These are phyloP conservation scores for Zaprionus lineosus DNA, from an alignment of 2,888 invertebrate genomes.

Conservation along the genomic window DNA sequence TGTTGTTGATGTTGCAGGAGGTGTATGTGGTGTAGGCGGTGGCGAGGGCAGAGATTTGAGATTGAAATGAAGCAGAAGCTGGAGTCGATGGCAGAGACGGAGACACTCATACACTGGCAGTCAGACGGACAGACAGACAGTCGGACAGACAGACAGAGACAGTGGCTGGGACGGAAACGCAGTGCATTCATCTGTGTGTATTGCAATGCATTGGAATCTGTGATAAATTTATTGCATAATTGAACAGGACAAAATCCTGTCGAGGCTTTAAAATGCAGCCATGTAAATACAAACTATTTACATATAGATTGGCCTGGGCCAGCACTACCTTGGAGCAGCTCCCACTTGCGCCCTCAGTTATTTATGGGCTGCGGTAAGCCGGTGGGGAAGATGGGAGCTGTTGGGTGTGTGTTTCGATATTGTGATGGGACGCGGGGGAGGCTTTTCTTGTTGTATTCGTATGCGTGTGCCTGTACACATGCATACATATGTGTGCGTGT, in stretches of 20 bases:
- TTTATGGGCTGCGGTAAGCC: slow-evolving; percentile 71
- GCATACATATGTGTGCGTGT: too few species aligned
- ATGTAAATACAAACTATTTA: slow-evolving; percentile 61
- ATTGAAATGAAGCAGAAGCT: neutral
- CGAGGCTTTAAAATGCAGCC: slow-evolving; percentile 66
- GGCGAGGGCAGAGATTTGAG: neutral
- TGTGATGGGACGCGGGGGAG: too few species aligned
- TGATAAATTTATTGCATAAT: slow-evolving; percentile 79
- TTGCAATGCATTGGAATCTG: slow-evolving; percentile 58
- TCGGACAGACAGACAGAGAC: neutral
- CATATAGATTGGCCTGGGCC: slow-evolving; percentile 53
- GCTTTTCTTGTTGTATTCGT: too few species aligned
- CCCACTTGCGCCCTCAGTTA: slow-evolving; percentile 52
- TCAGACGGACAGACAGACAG: neutral
- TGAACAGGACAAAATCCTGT: slow-evolving; percentile 69
- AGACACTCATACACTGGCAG: too few species aligned
- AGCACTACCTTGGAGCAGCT: slow-evolving; percentile 20
- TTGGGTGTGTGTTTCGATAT: slow-evolving; percentile 1
- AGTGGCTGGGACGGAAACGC: neutral
- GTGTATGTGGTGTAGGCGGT: neutral
- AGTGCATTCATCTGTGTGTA: slow-evolving; percentile 56
- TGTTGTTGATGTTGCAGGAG: neutral
- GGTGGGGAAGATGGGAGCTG: slow-evolving; percentile 24
- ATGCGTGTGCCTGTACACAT: too few species aligned
- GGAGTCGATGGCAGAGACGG: neutral